Evolutionary conservation across 2,888 invertebrate genomes (phyloP).

Genomic region (Coelogynopora nodosa): DNA sequence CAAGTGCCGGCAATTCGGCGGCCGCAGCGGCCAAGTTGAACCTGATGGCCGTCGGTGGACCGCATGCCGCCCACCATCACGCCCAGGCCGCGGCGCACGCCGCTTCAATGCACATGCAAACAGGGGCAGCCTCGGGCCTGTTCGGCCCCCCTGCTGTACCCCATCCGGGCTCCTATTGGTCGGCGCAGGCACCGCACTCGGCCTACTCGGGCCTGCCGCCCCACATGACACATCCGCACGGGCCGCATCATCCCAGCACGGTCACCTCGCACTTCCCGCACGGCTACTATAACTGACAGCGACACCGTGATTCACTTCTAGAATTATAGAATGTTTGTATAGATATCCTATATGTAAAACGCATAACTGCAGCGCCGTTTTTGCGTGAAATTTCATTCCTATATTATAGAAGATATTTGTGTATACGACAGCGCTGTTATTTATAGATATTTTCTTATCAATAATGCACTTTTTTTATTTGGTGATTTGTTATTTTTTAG

Average conservation of each 20-base stretch:
- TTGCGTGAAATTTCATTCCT: too few relatives aligned
- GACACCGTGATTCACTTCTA: not conserved
- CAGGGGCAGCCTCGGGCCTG: not conserved
- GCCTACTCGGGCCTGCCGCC: not conserved
- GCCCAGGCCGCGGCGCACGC: not conserved
- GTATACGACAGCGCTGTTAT: too few relatives aligned
- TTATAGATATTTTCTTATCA: too few relatives aligned
- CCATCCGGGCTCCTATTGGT: constrained; percentile 8
- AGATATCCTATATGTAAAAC: not conserved
- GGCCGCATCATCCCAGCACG: constrained; percentile 19
- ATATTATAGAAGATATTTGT: too few relatives aligned
- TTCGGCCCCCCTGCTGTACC: constrained; percentile 6
- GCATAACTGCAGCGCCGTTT: too few relatives aligned
- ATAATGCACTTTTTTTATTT: too few relatives aligned
- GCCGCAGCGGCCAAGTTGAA: constrained; percentile 29
- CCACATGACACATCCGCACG: constrained; percentile 6
- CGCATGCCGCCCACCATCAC: not conserved
- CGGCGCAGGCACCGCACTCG: not conserved
- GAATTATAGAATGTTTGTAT: too few relatives aligned
- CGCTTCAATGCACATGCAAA: constrained; percentile 9
- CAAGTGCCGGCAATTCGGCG: not conserved
- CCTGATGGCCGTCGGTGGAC: not conserved
- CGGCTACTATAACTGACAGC: not conserved
- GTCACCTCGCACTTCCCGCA: constrained; percentile 6
- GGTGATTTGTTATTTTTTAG: too few relatives aligned